These are phyloP conservation scores for Planococcus citri DNA, from an alignment of 1,140 invertebrate genomes.

Conservation along the genomic window DNA sequence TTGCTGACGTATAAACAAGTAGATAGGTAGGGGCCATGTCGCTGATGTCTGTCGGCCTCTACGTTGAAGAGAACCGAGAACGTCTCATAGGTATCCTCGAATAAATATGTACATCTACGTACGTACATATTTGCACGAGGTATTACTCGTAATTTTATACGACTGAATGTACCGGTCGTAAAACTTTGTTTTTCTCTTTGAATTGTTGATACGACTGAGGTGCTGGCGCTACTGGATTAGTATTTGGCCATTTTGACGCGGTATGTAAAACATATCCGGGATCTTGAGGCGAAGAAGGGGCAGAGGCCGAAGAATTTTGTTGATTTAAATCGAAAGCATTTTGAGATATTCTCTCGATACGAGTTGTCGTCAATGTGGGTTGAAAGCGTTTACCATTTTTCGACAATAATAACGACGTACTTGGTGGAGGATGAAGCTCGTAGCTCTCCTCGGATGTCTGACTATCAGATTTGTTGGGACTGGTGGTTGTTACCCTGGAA, in stretches of 20 bases:
- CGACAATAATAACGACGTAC: conserved; percentile 23
- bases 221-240: neutral
- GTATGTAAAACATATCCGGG: conserved; percentile 27
- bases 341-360: conserved; percentile 22
- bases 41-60: no score
- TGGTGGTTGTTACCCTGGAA: neutral
- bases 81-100: no score
- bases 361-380: conserved; percentile 23
- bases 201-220: neutral
- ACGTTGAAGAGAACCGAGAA: no score
- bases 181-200: neutral
- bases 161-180: conserved; percentile 1
- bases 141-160: neutral
- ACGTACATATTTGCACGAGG: neutral
- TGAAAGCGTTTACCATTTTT: conserved; percentile 24
- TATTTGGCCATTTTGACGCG: conserved; percentile 25
- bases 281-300: conserved; percentile 23
- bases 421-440: conserved; percentile 23
- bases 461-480: conserved; percentile 1
- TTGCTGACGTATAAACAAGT: no score
- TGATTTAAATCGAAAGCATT: neutral
- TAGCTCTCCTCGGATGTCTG: conserved; percentile 23
- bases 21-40: no score
- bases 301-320: neutral
- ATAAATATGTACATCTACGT: no score